A percentile compares a stretch with the other conserved stretches of the same genome.
Evolutionary conservation across 2,113 vertebrate genomes (phyloP).

Genomic region (Propithecus coquereli): DNA sequence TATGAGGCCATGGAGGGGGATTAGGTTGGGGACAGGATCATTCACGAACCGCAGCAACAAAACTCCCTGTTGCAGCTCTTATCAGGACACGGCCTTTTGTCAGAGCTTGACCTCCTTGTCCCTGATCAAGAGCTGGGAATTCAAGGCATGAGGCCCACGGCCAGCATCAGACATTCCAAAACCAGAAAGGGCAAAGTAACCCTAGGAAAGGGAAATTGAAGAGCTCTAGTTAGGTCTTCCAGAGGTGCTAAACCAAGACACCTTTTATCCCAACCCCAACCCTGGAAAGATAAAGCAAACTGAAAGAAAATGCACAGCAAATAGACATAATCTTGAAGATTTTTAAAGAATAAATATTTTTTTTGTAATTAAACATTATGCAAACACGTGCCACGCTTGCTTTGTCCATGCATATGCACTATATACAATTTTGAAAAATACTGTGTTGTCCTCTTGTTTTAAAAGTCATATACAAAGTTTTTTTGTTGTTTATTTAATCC

Average conservation of each 20-base stretch:
- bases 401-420: constrained; percentile 98
- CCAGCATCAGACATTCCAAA: constrained; percentile 71
- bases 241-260: constrained; percentile 74
- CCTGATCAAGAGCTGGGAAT: constrained; percentile 48
- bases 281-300: constrained; percentile 80
- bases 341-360: constrained; percentile 99
- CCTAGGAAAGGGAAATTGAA: constrained; percentile 69
- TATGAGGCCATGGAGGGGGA: not conserved
- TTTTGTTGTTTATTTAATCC: constrained; percentile 62
- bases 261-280: constrained; percentile 75
- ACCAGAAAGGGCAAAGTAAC: constrained; percentile 45
- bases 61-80: not conserved
- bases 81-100: not conserved
- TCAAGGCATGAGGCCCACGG: constrained; percentile 31
- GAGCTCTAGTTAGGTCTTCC: constrained; percentile 60
- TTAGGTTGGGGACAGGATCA: not conserved
- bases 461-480: constrained; percentile 91
- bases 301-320: constrained; percentile 91
- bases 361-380: constrained; percentile 97
- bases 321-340: constrained; percentile 94
- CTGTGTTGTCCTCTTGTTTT: constrained; percentile 91
- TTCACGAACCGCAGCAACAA: not conserved
- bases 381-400: constrained; percentile 99
- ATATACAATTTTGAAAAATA: constrained; percentile 99
- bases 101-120: not conserved